Base-by-base conservation (phyloP, 2,797 vertebrate species). In the Benthosema pterotum region DNA sequence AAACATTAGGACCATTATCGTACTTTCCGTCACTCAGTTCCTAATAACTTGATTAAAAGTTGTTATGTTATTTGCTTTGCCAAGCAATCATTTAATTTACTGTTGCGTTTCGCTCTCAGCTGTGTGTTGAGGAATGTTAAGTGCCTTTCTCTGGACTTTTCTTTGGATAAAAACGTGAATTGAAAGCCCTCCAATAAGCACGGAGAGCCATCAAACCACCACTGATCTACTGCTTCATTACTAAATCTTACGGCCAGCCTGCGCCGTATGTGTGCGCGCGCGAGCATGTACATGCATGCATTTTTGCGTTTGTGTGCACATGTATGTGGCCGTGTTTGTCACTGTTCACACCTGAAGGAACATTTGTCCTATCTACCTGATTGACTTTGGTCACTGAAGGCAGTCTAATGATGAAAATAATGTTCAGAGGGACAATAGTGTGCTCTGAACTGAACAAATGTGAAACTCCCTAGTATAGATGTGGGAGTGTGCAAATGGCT, bases 21-120 rank as follows among this genome's bases (percentile, higher is more conserved):
- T 38, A 38, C 32, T 38, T 38, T 38, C 38, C 48, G 48, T 46
- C 38, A 52, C 42, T 9, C 25, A 15, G n/a, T 25, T 38, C 7
- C 32, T 38, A 38, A 50, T 15, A 17, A 50, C 18, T 18, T 50
- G 48, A 50, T 50, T 50, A 50, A 17, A 50, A 18, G 9, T 38
- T 59, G 61, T 47, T 45, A 53, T 15, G 9, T n/a, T 19, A 59
- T 57, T 54, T 52, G 50, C 60, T 63, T 49, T 53, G 43, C 57
- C 46, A 67, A 59, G 50, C 9, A 9, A 48, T 67, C 62, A 2
- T 16, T 67, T 72, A 38, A 38, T 38, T 38, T 38, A 45, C 4
- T 38, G 47, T 8, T 22, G 52, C 43, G 49, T 11, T 48, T 60
- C 15, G 38, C 18, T 17, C 5, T 52, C n/a, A 54, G 60, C 12